Evolutionary conservation across 2,113 vertebrate genomes (phyloP).

Genomic region (Callaeas wilsoni): DNA sequence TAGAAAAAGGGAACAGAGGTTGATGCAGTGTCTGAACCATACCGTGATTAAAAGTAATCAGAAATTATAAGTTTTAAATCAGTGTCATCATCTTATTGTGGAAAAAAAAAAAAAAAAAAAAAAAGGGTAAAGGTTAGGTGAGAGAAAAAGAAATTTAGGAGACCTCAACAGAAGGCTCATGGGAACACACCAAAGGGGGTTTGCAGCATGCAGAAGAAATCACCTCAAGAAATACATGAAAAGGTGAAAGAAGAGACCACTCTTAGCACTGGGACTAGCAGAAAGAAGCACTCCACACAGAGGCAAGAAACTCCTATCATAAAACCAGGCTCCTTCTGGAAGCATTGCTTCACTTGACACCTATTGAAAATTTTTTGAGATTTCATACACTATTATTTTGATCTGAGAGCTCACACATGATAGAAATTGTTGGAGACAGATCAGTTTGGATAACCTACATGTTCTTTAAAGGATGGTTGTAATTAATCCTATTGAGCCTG

Average conservation of each 20-base stretch:
- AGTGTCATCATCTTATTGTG: background rate
- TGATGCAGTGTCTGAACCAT: background rate
- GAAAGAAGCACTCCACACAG: background rate
- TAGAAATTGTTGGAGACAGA: background rate
- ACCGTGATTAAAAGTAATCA: background rate
- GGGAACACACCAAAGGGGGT: background rate
- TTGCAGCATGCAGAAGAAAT: background rate
- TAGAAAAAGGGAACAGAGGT: background rate
- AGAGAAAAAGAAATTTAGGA: background rate
- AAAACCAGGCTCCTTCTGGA: background rate
- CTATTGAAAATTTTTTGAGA: background rate
- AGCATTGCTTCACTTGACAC: background rate
- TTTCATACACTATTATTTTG: background rate
- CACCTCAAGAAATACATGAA: background rate
- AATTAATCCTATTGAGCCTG: background rate
- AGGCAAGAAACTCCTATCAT: background rate
- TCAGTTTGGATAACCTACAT: background rate
- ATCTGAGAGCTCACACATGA: background rate
- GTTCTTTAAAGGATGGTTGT: background rate
- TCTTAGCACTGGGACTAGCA: background rate
- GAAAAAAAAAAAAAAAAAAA: background rate
- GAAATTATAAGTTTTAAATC: background rate
- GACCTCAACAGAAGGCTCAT: background rate
- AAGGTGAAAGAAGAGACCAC: background rate
- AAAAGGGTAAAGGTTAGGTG: background rate